These are phyloP conservation scores for Xestia xanthographa DNA, from an alignment of 2,888 invertebrate genomes.

Conservation along the genomic window DNA sequence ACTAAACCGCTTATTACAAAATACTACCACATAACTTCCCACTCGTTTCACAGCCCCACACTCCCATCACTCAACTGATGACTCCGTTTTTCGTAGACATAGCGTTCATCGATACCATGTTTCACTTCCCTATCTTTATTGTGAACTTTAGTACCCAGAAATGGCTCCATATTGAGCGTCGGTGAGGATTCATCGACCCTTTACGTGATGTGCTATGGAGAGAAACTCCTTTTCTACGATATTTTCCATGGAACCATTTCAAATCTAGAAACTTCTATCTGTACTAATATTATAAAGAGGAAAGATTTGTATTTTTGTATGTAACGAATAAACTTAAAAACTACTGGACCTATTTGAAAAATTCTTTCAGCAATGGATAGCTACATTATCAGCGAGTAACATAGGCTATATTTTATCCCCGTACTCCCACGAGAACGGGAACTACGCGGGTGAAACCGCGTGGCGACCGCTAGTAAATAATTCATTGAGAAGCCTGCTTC, in stretches of 20 bases:
- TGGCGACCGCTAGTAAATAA: too few relatives aligned
- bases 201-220: neutral
- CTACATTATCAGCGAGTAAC: too few relatives aligned
- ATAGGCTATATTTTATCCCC: too few relatives aligned
- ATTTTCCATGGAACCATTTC: neutral
- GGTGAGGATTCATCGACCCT: slow-evolving; percentile 9
- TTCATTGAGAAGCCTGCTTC: neutral
- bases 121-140: slow-evolving; percentile 59
- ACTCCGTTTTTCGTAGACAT: slow-evolving; percentile 63
- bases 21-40: neutral
- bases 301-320: too few relatives aligned
- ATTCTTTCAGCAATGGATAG: too few relatives aligned
- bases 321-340: too few relatives aligned
- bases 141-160: slow-evolving; percentile 42
- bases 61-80: slow-evolving; percentile 56
- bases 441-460: too few relatives aligned
- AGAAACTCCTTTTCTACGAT: neutral
- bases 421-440: too few relatives aligned
- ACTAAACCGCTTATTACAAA: neutral
- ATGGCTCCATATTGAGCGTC: neutral
- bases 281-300: too few relatives aligned
- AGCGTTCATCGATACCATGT: slow-evolving; percentile 50
- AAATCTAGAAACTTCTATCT: neutral
- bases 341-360: too few relatives aligned
- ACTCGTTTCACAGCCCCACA: slow-evolving; percentile 37